A percentile compares a stretch with the other conserved stretches of the same genome.
phyloP scores from a whole-genome alignment of 2,797 vertebrate species.

The Allobates femoralis region DNA sequence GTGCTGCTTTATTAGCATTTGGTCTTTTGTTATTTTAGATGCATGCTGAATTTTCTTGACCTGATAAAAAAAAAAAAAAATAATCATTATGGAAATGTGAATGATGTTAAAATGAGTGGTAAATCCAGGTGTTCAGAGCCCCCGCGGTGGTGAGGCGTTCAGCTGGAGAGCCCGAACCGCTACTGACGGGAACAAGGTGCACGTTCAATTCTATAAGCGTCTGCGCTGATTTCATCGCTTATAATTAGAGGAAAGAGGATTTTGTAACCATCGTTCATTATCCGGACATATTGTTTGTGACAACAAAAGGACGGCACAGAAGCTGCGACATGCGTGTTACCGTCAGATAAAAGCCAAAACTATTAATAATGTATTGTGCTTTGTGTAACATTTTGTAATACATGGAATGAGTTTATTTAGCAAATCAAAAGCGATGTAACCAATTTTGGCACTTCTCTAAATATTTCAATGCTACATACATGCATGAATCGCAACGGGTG shows the following conservation, averaged over 20 bases:
- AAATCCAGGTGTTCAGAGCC: background rate
- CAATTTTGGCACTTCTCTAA: background rate
- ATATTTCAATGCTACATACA: background rate
- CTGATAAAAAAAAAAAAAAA: constrained; percentile 73
- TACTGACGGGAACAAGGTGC: background rate
- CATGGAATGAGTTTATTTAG: background rate
- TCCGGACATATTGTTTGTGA: background rate
- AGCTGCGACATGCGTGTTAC: background rate
- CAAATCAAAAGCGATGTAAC: background rate
- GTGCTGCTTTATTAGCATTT: constrained; percentile 85
- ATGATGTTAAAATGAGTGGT: background rate
- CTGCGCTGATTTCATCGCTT: background rate
- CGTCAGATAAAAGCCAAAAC: background rate
- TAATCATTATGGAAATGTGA: background rate
- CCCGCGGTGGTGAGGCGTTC: background rate
- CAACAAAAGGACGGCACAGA: background rate
- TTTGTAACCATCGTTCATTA: background rate
- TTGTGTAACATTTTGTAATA: background rate
- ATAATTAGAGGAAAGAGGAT: background rate
- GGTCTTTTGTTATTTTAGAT: constrained; percentile 85
- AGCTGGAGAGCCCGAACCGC: background rate
- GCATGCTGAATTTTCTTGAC: constrained; percentile 80
- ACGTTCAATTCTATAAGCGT: background rate
- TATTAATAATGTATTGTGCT: background rate
- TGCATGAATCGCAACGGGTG: too few relatives aligned